phyloP scores from a whole-genome alignment of 2,113 vertebrate genomes.

The Passer montanus region DNA sequence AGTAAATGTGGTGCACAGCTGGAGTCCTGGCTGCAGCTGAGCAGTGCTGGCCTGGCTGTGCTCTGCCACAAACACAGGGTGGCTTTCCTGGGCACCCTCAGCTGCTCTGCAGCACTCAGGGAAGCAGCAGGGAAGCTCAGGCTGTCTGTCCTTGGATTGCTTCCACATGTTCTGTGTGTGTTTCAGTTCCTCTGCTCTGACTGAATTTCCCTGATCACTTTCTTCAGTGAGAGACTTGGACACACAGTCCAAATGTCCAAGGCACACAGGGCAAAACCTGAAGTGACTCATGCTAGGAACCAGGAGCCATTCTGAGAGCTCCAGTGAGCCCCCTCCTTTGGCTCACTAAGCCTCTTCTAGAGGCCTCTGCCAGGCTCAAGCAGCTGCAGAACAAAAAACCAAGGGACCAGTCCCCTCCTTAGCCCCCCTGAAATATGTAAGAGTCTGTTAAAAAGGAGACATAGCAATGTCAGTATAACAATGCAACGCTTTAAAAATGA shows the following conservation, averaged over 20 bases:
- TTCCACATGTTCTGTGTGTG: not conserved
- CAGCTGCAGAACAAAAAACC: not conserved
- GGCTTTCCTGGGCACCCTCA: not conserved
- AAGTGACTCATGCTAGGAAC: not conserved
- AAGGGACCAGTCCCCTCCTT: not conserved
- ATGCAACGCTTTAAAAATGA: not conserved
- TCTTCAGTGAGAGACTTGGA: not conserved
- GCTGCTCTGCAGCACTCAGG: not conserved
- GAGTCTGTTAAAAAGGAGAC: not conserved
- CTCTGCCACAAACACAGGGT: not conserved
- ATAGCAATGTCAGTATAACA: not conserved
- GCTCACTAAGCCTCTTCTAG: not conserved
- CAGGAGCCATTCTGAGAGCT: not conserved
- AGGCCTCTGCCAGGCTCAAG: not conserved
- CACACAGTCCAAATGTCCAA: not conserved
- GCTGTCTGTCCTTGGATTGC: not conserved
- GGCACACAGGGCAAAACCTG: not conserved
- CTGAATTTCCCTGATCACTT: not conserved
- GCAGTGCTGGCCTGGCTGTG: accelerated
- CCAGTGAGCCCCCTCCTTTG: not conserved
- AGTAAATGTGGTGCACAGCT: not conserved
- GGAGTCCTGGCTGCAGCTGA: not conserved
- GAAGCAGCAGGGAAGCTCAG: not conserved
- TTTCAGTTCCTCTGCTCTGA: not conserved
- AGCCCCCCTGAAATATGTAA: not conserved